Evolutionary conservation across 2,113 vertebrate species (phyloP).

Genomic region (Telmatochromis sp.): DNA sequence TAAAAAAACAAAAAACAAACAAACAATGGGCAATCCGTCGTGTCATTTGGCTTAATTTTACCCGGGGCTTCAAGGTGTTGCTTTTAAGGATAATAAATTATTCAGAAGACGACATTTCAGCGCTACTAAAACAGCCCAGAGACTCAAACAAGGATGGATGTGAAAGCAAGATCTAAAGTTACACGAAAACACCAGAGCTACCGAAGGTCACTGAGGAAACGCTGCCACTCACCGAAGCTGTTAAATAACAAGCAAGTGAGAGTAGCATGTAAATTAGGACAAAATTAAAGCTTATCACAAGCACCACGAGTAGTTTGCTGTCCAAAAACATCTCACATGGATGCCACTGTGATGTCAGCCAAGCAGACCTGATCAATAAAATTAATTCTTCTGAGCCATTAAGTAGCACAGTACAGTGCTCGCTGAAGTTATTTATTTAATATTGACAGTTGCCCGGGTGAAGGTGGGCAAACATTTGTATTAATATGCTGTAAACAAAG

Average conservation of each 20-base stretch:
- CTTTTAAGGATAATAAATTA: slow-evolving; percentile 30
- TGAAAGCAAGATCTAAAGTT: slow-evolving; percentile 7
- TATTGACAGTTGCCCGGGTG: background rate
- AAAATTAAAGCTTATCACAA: background rate
- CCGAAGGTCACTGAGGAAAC: background rate
- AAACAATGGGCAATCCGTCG: background rate
- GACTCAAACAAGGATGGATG: background rate
- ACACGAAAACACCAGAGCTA: background rate
- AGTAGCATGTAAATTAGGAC: background rate
- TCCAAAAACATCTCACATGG: background rate
- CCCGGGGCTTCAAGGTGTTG: background rate
- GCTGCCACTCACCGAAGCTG: background rate
- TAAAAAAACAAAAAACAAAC: background rate
- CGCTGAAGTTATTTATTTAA: background rate
- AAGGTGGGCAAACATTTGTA: background rate
- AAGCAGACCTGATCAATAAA: slow-evolving; percentile 23
- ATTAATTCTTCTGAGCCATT: background rate
- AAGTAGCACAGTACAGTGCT: background rate
- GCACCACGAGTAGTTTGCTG: background rate
- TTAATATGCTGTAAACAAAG: slow-evolving; percentile 11
- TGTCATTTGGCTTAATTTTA: background rate
- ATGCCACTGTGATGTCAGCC: background rate
- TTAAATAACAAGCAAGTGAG: background rate
- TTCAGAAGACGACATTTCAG: slow-evolving; percentile 16
- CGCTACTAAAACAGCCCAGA: background rate